These are phyloP conservation scores for Popillia japonica DNA, from an alignment of 1,140 invertebrate species.

Conservation along the genomic window DNA sequence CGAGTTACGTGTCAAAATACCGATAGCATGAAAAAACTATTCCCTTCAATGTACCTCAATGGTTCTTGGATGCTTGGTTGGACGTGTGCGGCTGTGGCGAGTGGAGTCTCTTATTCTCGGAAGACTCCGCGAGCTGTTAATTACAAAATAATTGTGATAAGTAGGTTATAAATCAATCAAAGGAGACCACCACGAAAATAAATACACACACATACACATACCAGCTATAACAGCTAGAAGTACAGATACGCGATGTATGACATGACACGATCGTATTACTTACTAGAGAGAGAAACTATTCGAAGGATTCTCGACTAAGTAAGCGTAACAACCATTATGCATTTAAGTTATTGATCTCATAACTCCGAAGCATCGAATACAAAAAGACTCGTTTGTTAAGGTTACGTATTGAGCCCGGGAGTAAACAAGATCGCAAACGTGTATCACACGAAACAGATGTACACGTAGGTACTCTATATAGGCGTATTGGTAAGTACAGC, in stretches of 20 bases:
- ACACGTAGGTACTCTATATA: neutral
- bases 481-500: neutral
- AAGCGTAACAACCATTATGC: conserved; percentile 9
- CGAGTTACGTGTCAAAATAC: neutral
- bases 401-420: conserved; percentile 9
- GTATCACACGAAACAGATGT: neutral
- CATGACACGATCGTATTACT: neutral
- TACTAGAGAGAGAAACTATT: too few species aligned
- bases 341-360: conserved; percentile 12
- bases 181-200: neutral
- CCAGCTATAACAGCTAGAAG: neutral
- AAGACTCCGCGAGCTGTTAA: neutral
- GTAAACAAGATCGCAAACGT: conserved; percentile 10
- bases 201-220: neutral
- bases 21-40: neutral
- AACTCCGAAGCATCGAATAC: neutral
- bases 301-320: neutral
- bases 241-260: neutral
- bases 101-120: neutral
- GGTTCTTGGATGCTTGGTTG: neutral
- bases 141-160: conserved; percentile 12
- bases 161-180: conserved; percentile 15
- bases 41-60: neutral
- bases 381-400: conserved; percentile 14
- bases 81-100: neutral